phyloP scores from a whole-genome alignment of 2,888 invertebrate species.

The Lithophane socia region DNA sequence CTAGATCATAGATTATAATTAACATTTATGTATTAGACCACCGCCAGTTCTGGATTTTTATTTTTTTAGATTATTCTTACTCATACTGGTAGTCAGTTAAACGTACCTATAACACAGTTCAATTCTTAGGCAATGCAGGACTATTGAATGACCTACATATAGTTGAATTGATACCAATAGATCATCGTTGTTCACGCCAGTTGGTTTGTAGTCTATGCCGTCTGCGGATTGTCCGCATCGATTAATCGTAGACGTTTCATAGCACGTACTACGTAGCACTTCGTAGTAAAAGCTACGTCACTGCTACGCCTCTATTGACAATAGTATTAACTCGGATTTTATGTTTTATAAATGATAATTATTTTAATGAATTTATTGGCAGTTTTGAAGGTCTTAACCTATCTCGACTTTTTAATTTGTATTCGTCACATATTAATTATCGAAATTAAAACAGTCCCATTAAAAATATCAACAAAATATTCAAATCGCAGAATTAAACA shows the following conservation, averaged over 20 bases:
- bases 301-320: not conserved
- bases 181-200: constrained; percentile 11
- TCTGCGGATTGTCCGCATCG: not conserved
- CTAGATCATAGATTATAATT: no score
- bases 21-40: no score
- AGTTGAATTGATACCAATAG: constrained; percentile 19
- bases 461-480: constrained; percentile 24
- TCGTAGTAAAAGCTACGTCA: constrained; percentile 16
- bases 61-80: not conserved
- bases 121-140: not conserved
- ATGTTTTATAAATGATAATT: no score
- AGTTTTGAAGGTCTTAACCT: not conserved
- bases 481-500: constrained; percentile 48
- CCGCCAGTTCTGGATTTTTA: no score
- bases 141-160: not conserved
- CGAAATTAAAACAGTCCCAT: not conserved
- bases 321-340: not conserved
- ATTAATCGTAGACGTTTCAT: constrained; percentile 32
- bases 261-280: constrained; percentile 33
- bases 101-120: not conserved
- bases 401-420: not conserved
- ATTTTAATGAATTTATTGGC: not conserved
- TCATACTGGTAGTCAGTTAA: not conserved
- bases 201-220: not conserved
- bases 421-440: not conserved